Base-by-base conservation (phyloP, 2,888 invertebrate genomes). In the Ennomos quercinarius region DNA sequence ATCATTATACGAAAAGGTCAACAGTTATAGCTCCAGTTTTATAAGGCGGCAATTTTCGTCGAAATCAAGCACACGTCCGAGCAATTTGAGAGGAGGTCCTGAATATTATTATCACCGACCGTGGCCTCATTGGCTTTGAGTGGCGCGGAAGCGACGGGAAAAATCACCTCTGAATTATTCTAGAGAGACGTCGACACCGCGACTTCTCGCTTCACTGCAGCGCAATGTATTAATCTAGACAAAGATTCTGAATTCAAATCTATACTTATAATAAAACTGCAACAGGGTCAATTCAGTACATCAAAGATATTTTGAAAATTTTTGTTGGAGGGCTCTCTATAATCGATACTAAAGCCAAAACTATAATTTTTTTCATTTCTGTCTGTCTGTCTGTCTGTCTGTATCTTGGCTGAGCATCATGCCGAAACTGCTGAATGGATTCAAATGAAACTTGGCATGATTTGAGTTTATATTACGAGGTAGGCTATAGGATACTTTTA, bases 21-120 rank as follows among this genome's bases (percentile, higher is more conserved):
- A 76, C 77, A 76, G 77, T 81, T 78, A 78, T 72, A 76, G 71
- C 72, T 69, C 75, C 74, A 75, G 74, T 79, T 81, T 81, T 72
- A 74, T 75, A 77, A 78, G 76, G 71, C 73, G 72, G 76, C 75
- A 80, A 80, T 81, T 80, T 80, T 75, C 67, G 68, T 74, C 72
- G 72, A 77, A 78, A 80, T 78, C 79, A 75, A 76, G 74, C 74
- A 80, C 84, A 81, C 83, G 84, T 85, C 74, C 76, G 72, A 72
- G 81, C 83, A 84, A 85, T 86, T 85, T 84, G 73, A 77, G 71
- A 77, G 78, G 75, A 73, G 77, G 78, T 78, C 77, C 80, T 80
- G 78, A 83, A 83, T 84, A 82, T 81, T 80, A 82, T 81, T 81
- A 80, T 79, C 77, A 75, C 72, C 63, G 74, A 67, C 65, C 73